phyloP scores from a whole-genome alignment of 2,797 vertebrate genomes.

The Liparis tanakae region DNA sequence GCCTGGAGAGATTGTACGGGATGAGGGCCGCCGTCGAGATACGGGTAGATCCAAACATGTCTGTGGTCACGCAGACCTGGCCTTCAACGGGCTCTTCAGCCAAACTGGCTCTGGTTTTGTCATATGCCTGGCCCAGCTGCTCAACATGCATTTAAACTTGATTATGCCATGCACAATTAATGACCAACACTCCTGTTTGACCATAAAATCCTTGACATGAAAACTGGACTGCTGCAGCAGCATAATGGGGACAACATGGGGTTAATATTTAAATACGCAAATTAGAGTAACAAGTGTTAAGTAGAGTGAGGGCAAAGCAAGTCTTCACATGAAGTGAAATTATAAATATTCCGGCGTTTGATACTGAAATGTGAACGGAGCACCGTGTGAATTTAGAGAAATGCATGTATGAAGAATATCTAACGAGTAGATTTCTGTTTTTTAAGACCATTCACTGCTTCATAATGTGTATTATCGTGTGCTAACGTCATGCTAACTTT shows the following conservation, averaged over 20 bases:
- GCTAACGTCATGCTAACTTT: constrained; percentile 11
- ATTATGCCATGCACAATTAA: constrained; percentile 24
- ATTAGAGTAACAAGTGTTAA: background rate
- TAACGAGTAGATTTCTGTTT: background rate
- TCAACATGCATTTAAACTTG: constrained; percentile 23
- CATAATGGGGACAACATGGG: background rate
- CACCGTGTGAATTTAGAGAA: background rate
- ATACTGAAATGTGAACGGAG: background rate
- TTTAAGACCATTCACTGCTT: background rate
- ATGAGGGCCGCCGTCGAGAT: constrained; percentile 56
- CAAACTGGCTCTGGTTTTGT: constrained; percentile 37
- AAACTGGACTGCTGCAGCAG: background rate
- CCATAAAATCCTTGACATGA: constrained; percentile 31
- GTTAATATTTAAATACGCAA: constrained; percentile 4
- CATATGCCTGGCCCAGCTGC: background rate
- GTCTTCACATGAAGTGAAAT: background rate
- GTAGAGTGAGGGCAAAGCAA: background rate
- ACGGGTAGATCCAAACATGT: constrained; percentile 61
- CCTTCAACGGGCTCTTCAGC: constrained; percentile 54
- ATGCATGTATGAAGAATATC: background rate
- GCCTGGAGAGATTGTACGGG: constrained; percentile 60
- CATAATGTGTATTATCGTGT: background rate
- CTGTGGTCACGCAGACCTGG: constrained; percentile 63
- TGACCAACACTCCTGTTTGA: constrained; percentile 18
- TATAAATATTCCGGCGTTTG: background rate